A percentile compares a stretch with the other conserved stretches of the same genome.
Evolutionary conservation across 2,797 vertebrate genomes (phyloP).

Genomic region (Enteromius radiatus): DNA sequence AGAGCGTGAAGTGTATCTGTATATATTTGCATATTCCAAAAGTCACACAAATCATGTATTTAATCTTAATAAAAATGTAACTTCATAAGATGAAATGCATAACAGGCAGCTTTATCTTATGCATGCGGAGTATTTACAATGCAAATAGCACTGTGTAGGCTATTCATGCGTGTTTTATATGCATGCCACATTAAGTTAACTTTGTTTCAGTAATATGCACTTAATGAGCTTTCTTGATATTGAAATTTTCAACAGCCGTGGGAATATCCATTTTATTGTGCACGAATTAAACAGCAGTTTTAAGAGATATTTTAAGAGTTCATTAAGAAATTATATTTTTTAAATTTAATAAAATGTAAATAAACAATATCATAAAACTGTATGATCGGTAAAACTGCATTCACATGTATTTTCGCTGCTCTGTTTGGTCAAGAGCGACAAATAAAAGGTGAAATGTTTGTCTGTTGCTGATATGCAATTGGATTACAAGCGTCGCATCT

Average conservation of each 20-base stretch:
- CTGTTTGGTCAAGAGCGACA: slow-evolving; percentile 6
- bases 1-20: slow-evolving; percentile 56
- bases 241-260: slow-evolving; percentile 62
- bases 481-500: slow-evolving; percentile 52
- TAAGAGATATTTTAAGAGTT: not conserved
- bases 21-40: not conserved
- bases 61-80: not conserved
- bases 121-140: slow-evolving; percentile 66
- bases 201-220: slow-evolving; percentile 70
- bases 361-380: not conserved
- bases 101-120: not conserved
- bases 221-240: slow-evolving; percentile 71
- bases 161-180: slow-evolving; percentile 57
- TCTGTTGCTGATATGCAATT: slow-evolving; percentile 52
- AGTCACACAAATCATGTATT: not conserved
- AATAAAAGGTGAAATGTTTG: slow-evolving; percentile 60
- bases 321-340: not conserved
- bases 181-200: slow-evolving; percentile 66
- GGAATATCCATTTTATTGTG: not conserved
- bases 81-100: not conserved
- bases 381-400: not conserved
- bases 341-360: no score
- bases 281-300: not conserved
- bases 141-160: slow-evolving; percentile 51
- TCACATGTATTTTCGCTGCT: not conserved